Evolutionary conservation across 2,888 invertebrate genomes (phyloP).

Genomic region (Ptycholaimellus sp.): DNA sequence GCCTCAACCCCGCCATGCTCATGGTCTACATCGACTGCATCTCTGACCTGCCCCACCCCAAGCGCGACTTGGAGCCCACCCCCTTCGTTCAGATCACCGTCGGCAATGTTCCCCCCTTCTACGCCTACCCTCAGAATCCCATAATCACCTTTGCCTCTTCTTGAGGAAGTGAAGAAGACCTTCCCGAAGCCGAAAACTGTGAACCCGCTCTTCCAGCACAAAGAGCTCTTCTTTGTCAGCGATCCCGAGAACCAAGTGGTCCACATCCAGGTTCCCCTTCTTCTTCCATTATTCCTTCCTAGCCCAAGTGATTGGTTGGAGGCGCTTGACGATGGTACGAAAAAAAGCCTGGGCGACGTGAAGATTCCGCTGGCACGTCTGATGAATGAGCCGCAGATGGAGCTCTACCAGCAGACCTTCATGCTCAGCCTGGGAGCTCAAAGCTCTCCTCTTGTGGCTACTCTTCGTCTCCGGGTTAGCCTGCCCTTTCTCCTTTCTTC

Average conservation of each 20-base stretch:
- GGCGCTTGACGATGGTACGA: constrained; percentile 21
- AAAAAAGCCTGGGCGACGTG: constrained; percentile 14
- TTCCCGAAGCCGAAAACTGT: constrained; percentile 38
- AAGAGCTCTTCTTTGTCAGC: constrained; percentile 67
- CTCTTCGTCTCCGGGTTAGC: constrained; percentile 17
- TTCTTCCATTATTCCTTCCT: neutral
- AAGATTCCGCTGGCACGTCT: constrained; percentile 14
- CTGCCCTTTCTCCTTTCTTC: too few relatives aligned
- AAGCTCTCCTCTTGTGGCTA: constrained; percentile 18
- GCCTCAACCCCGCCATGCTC: constrained; percentile 35
- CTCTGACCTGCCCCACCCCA: constrained; percentile 46
- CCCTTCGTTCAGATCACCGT: constrained; percentile 55
- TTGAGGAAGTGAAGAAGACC: constrained; percentile 14
- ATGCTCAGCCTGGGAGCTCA: constrained; percentile 20
- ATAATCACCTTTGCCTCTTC: neutral
- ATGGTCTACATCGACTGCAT: constrained; percentile 75
- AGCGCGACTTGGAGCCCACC: constrained; percentile 42
- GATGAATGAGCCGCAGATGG: constrained; percentile 20
- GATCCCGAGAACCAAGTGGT: constrained; percentile 70
- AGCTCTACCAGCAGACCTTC: constrained; percentile 19
- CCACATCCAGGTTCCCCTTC: constrained; percentile 39
- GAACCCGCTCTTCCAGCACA: constrained; percentile 79
- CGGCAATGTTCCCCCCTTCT: constrained; percentile 40
- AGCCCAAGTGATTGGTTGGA: too few relatives aligned
- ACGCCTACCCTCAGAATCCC: neutral